These are phyloP conservation scores for Neogale vison DNA, from an alignment of 2,113 vertebrate species.

Conservation along the genomic window DNA sequence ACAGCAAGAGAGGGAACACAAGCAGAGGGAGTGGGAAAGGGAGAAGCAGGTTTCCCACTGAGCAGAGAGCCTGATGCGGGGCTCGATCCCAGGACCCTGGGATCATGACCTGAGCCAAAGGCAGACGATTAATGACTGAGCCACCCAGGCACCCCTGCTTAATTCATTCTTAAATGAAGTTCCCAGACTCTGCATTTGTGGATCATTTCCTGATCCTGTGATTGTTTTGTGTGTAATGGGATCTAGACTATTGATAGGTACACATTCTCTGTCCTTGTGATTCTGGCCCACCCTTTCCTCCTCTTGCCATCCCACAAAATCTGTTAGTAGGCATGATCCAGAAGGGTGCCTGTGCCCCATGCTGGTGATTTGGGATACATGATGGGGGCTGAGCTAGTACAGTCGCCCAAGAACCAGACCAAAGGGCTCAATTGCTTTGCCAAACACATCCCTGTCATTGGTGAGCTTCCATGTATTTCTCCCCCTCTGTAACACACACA, in stretches of 20 bases:
- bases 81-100: too few relatives aligned
- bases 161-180: neutral
- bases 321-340: neutral
- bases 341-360: neutral
- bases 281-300: neutral
- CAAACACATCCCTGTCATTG: neutral
- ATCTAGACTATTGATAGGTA: neutral
- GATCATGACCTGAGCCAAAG: too few relatives aligned
- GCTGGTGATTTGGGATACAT: neutral
- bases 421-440: neutral
- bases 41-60: too few relatives aligned
- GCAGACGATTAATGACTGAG: too few relatives aligned
- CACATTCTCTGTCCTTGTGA: neutral
- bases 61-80: too few relatives aligned
- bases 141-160: neutral
- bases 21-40: too few relatives aligned
- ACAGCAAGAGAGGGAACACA: too few relatives aligned
- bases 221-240: neutral
- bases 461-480: neutral
- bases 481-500: too few relatives aligned
- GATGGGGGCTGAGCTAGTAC: neutral
- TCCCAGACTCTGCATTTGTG: neutral
- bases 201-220: neutral
- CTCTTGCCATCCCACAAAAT: neutral
- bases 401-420: neutral